Evolutionary conservation across 2,888 invertebrate species (phyloP).

Genomic region (Hirtodrosophila cameraria): DNA sequence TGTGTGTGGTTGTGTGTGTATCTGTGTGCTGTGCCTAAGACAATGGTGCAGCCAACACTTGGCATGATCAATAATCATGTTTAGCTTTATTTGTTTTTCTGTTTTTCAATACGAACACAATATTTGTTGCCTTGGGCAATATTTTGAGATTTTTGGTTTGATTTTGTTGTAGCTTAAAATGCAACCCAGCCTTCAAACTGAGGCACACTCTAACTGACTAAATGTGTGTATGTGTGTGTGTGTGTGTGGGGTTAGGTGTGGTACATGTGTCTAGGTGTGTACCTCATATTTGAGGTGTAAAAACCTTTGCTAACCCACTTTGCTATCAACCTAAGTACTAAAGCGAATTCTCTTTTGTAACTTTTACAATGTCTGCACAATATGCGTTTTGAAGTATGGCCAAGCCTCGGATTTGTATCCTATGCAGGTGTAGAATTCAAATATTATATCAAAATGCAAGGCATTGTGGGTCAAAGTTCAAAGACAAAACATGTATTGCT

Average conservation of each 20-base stretch:
- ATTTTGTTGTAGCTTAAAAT: conserved; percentile 27
- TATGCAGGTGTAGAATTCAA: conserved; percentile 47
- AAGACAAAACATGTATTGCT: conserved; percentile 5
- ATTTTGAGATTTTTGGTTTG: conserved; percentile 38
- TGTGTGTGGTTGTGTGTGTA: conserved; percentile 9
- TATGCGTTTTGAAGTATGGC: conserved; percentile 43
- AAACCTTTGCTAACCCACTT: conserved; percentile 74
- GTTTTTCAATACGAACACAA: conserved; percentile 7
- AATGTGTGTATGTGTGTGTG: conserved; percentile 31
- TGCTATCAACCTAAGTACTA: conserved; percentile 23
- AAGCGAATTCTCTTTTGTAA: conserved; percentile 22
- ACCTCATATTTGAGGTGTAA: conserved; percentile 64
- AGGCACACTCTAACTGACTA: conserved; percentile 1
- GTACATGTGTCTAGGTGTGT: conserved; percentile 62
- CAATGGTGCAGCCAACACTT: conserved; percentile 59
- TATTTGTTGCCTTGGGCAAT: conserved; percentile 28
- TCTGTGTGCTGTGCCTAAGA: conserved; percentile 24
- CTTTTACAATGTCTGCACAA: conserved; percentile 17
- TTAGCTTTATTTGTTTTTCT: conserved; percentile 56
- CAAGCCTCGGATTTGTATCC: conserved; percentile 40
- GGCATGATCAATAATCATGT: conserved; percentile 69
- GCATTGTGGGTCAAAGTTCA: conserved; percentile 39
- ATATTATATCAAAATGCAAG: conserved; percentile 11
- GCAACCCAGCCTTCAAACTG: conserved; percentile 13
- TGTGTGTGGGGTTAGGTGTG: conserved; percentile 55